A percentile compares a stretch with the other conserved stretches of the same genome.
Evolutionary conservation across 2,113 vertebrate genomes (phyloP).

Genomic region (Oreochromis tanganicae): DNA sequence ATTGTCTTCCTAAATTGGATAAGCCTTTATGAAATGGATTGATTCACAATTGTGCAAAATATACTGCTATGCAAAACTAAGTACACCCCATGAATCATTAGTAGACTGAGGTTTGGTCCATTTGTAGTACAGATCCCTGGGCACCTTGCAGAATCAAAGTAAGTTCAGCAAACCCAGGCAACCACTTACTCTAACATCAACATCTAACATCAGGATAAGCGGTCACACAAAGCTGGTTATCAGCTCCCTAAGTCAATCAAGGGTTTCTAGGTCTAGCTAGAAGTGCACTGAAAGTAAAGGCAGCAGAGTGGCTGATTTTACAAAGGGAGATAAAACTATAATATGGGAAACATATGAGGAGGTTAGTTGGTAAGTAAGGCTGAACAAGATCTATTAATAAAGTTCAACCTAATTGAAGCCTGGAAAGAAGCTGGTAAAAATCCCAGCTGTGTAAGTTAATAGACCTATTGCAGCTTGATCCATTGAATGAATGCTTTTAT

Average conservation of each 20-base stretch:
- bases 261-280: not conserved
- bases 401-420: not conserved
- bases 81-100: not conserved
- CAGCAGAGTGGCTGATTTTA: not conserved
- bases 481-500: not conserved
- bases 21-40: not conserved
- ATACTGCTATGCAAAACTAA: not conserved
- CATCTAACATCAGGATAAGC: too few relatives aligned
- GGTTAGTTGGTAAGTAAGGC: not conserved
- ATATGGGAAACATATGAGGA: not conserved
- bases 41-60: not conserved
- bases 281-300: not conserved
- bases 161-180: not conserved
- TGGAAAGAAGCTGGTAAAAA: not conserved
- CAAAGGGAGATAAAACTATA: not conserved
- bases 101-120: not conserved
- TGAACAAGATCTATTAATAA: not conserved
- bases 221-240: too few relatives aligned
- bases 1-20: not conserved
- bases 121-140: not conserved
- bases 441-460: not conserved
- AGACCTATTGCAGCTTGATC: not conserved
- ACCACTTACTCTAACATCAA: too few relatives aligned
- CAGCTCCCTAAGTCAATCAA: too few relatives aligned
- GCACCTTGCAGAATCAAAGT: not conserved